Base-by-base conservation (phyloP, 2,888 invertebrate genomes). In the Scelioninae gen. 1 region DNA sequence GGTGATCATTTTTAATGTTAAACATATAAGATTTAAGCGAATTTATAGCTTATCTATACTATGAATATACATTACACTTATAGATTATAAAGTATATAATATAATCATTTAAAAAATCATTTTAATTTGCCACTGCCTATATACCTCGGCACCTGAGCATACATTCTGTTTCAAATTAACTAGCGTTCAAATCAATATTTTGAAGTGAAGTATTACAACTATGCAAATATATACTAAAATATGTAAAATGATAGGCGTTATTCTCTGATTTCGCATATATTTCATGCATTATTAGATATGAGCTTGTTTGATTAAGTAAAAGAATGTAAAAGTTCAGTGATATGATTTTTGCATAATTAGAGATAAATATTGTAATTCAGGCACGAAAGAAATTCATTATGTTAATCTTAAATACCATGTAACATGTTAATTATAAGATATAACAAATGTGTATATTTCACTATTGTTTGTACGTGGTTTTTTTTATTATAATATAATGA, bases 341-440 rank as follows among this genome's bases (percentile, higher is more conserved):
- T 55, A 68, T 13, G n/a, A 55, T 68, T 55, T 45, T 68, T 66
- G 55, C 32, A 56, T 56, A 69, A 56, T 69, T 47, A 56, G 9
- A 56, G 56, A 69, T 69, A 69, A 56, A 56, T 56, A 69, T 63
- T 63, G 34, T 56, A 66, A 66, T 69, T 34, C 15, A 55, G 13
- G n/a, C 69, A 43, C 32, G 43, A 55, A 69, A 56, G 45, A 47
- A 55, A 15, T 56, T 45, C 23, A 56, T 69, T 47, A 45, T 8
- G 32, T 16, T 56, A 56, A 69, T 69, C 56, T 43, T 8, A 31
- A 55, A 6, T 29, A 13, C 38, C 16, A 3, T 51, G 38, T 49
- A 65, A 65, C 23, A 51, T 15, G 13, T 47, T 47, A 47, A 40
- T 40, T 10, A n/a, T n/a, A n/a, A n/a, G n/a, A n/a, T n/a, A n/a